phyloP scores from a whole-genome alignment of 2,113 vertebrate species.

The Speoplatyrhinus poulsoni region DNA sequence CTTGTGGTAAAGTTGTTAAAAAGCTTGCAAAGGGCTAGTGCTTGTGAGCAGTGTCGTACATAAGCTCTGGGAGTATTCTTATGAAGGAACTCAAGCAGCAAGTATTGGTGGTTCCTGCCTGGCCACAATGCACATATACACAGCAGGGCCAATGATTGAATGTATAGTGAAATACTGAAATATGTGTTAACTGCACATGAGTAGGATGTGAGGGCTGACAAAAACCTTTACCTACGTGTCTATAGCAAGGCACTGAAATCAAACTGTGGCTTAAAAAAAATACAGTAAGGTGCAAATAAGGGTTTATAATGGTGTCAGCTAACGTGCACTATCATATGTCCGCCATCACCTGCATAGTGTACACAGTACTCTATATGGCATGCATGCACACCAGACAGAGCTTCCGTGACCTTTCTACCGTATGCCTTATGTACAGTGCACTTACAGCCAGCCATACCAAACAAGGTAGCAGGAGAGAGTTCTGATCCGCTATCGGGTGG shows the following conservation, averaged over 20 bases:
- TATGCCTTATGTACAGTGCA: background rate
- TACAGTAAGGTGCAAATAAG: too few relatives aligned
- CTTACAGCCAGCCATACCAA: background rate
- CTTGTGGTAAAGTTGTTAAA: background rate
- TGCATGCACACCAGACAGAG: too few relatives aligned
- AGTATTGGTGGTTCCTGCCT: conserved; percentile 1
- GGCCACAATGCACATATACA: conserved; percentile 5
- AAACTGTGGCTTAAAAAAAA: background rate
- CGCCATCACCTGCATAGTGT: background rate
- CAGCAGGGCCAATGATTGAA: conserved; percentile 15
- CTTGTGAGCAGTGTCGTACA: conserved; percentile 8
- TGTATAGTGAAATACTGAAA: background rate
- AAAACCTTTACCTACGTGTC: too few relatives aligned
- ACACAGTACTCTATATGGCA: background rate
- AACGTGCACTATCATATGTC: background rate
- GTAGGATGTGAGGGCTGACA: too few relatives aligned
- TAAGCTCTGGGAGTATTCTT: conserved; percentile 3
- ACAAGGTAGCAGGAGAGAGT: conserved; percentile 1
- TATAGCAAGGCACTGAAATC: background rate
- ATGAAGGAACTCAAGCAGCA: conserved; percentile 13
- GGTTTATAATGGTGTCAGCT: too few relatives aligned
- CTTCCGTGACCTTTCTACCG: background rate
- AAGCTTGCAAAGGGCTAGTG: background rate
- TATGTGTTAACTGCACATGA: too few relatives aligned
- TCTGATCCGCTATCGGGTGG: too few relatives aligned